These are phyloP conservation scores for Pseudomyrmex flavicornis DNA, from an alignment of 1,140 invertebrate genomes.

Conservation along the genomic window DNA sequence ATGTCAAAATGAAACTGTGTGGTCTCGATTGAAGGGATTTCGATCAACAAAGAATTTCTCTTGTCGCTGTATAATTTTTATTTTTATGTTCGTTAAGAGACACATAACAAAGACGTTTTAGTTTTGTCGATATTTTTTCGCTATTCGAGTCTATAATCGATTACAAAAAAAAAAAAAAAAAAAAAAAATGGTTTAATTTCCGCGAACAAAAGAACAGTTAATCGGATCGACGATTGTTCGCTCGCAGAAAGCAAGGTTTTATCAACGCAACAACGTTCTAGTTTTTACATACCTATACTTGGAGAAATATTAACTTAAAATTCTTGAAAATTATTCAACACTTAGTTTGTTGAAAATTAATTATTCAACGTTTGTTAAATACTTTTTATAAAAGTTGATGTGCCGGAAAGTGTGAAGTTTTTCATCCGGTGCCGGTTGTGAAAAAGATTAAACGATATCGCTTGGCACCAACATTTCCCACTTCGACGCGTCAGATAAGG, in stretches of 20 bases:
- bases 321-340: too few relatives aligned
- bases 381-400: slow-evolving; percentile 3
- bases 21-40: neutral
- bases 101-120: neutral
- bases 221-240: neutral
- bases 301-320: too few relatives aligned
- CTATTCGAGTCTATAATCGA: neutral
- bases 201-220: too few relatives aligned
- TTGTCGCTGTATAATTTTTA: neutral
- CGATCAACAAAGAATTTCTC: neutral
- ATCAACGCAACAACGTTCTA: neutral
- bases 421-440: neutral
- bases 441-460: slow-evolving; percentile 45
- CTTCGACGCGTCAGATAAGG: slow-evolving; percentile 46
- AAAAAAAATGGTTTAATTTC: too few relatives aligned
- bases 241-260: neutral
- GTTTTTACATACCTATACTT: neutral
- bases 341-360: neutral
- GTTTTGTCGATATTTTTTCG: neutral
- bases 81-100: slow-evolving; percentile 15
- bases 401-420: slow-evolving; percentile 30
- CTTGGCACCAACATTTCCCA: slow-evolving; percentile 37
- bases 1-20: neutral
- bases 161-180: slow-evolving; percentile 2
- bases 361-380: neutral